These are phyloP conservation scores for Elysia chlorotica DNA, from an alignment of 1,140 invertebrate genomes.

Conservation along the genomic window DNA sequence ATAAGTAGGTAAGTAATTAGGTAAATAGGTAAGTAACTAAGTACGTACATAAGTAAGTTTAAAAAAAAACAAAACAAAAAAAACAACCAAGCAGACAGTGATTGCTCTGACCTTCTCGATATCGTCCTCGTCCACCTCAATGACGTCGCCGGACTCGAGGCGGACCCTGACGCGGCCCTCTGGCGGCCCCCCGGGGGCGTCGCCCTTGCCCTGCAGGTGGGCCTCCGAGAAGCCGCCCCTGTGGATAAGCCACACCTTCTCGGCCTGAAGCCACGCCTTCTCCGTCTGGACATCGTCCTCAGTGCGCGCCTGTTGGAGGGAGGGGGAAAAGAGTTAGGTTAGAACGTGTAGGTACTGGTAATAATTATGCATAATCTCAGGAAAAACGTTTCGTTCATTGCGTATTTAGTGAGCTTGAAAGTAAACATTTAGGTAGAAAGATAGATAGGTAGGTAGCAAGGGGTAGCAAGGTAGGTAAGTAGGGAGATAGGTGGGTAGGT, in stretches of 20 bases:
- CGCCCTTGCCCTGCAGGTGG: conserved; percentile 65
- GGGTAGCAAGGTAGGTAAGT: background rate
- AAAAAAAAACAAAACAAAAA: background rate
- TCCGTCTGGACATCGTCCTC: conserved; percentile 81
- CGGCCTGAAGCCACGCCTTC: conserved; percentile 78
- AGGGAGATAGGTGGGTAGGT: background rate
- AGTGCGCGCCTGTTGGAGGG: conserved; percentile 73
- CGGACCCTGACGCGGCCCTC: conserved; percentile 76
- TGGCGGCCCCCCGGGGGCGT: conserved; percentile 56
- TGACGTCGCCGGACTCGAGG: conserved; percentile 75
- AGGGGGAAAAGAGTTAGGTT: background rate
- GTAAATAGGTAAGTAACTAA: too few relatives aligned
- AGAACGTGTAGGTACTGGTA: background rate
- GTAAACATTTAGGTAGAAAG: too few relatives aligned
- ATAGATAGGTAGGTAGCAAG: background rate
- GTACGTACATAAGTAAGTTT: too few relatives aligned
- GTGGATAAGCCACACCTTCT: conserved; percentile 88
- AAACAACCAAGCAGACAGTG: background rate
- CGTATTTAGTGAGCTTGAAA: background rate
- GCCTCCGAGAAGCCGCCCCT: conserved; percentile 85
- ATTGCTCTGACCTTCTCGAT: conserved; percentile 75
- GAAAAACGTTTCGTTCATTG: background rate
- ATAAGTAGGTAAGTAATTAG: too few relatives aligned
- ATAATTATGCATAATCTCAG: background rate
- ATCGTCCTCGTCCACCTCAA: conserved; percentile 90